Conservation (phyloP, 2,113 vertebrate species). For the Ammodytes marinus region DNA sequence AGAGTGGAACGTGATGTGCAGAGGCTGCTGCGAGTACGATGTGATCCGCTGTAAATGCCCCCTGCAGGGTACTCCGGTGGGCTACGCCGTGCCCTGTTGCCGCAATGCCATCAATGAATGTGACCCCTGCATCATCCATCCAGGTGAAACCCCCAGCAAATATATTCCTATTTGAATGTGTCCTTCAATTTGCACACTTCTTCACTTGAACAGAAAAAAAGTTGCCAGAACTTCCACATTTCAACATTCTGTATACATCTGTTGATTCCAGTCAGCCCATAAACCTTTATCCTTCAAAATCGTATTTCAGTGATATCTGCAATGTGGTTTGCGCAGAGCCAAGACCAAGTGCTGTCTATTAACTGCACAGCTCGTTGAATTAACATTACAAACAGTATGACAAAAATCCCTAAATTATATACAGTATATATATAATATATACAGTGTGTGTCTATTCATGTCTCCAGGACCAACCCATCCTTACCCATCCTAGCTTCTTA, state of each 20-base stretch:
- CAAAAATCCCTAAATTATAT: constrained; percentile 16
- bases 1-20: constrained; percentile 97
- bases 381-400: constrained; percentile 18
- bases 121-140: constrained; percentile 97
- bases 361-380: constrained; percentile 42
- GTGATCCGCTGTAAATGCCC: constrained; percentile 95
- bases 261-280: not conserved
- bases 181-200: not conserved
- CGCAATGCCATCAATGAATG: constrained; percentile 95
- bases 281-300: not conserved
- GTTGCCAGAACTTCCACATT: not conserved
- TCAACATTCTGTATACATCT: not conserved
- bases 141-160: constrained; percentile 83
- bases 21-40: constrained; percentile 95
- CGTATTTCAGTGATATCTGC: constrained; percentile 4
- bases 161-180: not conserved
- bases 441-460: constrained; percentile 30
- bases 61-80: constrained; percentile 90
- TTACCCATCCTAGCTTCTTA: constrained; percentile 4
- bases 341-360: constrained; percentile 14
- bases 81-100: constrained; percentile 98
- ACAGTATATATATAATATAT: not conserved
- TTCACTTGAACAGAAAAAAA: not conserved
- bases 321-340: not conserved
- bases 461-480: constrained; percentile 25